A percentile compares a stretch with the other conserved stretches of the same genome.
These are phyloP conservation scores for Gadus chalcogrammus DNA, from an alignment of 2,113 vertebrate species.

Conservation along the genomic window DNA sequence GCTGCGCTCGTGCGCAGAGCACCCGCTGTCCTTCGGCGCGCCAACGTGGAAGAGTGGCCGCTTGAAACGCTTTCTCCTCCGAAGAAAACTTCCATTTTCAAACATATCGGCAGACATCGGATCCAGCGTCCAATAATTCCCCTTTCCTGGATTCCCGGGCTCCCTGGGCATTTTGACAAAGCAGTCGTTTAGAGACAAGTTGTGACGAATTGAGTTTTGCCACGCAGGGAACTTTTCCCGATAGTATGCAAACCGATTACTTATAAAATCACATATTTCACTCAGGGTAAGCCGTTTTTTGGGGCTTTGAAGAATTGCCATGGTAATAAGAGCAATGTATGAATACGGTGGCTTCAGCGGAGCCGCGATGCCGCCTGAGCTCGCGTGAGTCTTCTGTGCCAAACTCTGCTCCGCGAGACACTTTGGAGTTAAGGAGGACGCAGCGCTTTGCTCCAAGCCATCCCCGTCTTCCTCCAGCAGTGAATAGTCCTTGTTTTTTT, in stretches of 20 bases:
- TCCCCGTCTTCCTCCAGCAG: background rate
- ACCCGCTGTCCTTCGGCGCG: constrained; percentile 30
- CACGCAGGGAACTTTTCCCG: constrained; percentile 73
- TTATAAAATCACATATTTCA: constrained; percentile 76
- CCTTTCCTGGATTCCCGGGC: constrained; percentile 74
- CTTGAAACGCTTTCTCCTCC: constrained; percentile 75
- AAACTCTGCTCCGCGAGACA: constrained; percentile 18
- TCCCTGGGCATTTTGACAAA: constrained; percentile 75
- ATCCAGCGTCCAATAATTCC: constrained; percentile 78
- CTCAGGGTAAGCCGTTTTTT: constrained; percentile 74
- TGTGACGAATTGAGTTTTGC: constrained; percentile 78
- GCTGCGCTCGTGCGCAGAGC: constrained; percentile 31
- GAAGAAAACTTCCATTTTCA: constrained; percentile 75
- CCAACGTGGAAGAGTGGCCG: constrained; percentile 49
- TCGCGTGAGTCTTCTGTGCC: constrained; percentile 2
- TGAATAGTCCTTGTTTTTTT: constrained; percentile 1
- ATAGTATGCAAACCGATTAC: constrained; percentile 69
- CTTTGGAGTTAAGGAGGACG: constrained; percentile 11
- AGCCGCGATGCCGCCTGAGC: constrained; percentile 21
- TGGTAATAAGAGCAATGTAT: constrained; percentile 78
- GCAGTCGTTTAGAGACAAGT: constrained; percentile 77
- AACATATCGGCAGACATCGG: constrained; percentile 78
- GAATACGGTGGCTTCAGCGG: constrained; percentile 75
- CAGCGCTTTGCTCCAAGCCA: constrained; percentile 5
- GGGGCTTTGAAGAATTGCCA: constrained; percentile 78